Base-by-base conservation (phyloP, 2,797 vertebrate species). In the Ataeniobius toweri region DNA sequence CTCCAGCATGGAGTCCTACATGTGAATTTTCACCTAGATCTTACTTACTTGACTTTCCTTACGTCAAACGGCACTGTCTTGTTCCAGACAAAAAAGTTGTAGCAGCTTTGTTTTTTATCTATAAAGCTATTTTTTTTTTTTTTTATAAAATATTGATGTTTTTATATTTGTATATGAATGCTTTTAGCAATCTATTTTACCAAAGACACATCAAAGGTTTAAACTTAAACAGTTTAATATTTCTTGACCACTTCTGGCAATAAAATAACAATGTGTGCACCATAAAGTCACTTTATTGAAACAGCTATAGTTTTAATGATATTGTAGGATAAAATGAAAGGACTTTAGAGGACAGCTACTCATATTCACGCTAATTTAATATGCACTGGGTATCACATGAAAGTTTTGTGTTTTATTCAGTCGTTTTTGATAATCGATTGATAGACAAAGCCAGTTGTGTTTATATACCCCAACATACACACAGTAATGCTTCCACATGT, bases 11-110 rank as follows among this genome's bases (percentile, higher is more conserved):
- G 83, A 85, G 79, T 79, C 0, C 22, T 67, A 79, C 77, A 81
- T 87, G 82, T 61, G 1, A 80, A 80, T 94, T 95, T 95, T 94
- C 95, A 95, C 95, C 89, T 86, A 74, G 83, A 26, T 79, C 36
- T 83, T 83, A 80, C 87, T 86, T 87, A 91, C 85, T 93, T 93
- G 90, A 92, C 78, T 85, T 36, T 87, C 81, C 84, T 83, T 36
- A 63, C 78, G 71, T 48, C 46, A 74, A 58, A 83, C 76, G 88
- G 91, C 92, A 95, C 94, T 94, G 79, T 83, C 79, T 44, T 58
- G 6, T 88, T 90, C 74, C 63, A 78, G 74, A 88, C 67, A 86
- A 74, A 85, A 36, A 85, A 75, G 80, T 85, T 89, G 46, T 88
- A 89, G 82, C 86, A 91, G 85, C 79, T 91, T 89, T 48, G 31